Percentiles rank a stretch among this genome's conserved stretches.
Evolutionary conservation across 2,797 vertebrate genomes (phyloP).

Genomic region (Silurus lanzhouensis): DNA sequence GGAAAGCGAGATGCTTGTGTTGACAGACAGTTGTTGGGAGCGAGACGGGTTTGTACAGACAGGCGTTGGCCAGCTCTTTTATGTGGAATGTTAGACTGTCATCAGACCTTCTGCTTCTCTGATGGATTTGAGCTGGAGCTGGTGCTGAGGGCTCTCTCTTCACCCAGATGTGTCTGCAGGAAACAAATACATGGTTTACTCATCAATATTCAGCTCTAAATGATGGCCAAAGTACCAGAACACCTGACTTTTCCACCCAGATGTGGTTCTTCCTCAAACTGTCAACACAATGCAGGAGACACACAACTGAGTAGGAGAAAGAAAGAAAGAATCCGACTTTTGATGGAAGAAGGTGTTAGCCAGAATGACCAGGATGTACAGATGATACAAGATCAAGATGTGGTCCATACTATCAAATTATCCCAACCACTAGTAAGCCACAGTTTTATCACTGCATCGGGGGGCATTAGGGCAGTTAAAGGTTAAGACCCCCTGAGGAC

Average conservation of each 20-base stretch:
- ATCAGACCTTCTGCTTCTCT: constrained; percentile 10
- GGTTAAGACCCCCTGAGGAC: neutral
- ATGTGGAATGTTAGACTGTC: constrained; percentile 21
- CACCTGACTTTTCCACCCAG: too few relatives aligned
- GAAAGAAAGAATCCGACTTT: neutral
- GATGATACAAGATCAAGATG: neutral
- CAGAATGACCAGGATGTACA: neutral
- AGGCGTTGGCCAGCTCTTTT: neutral
- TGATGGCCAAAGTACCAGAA: neutral
- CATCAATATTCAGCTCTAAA: neutral
- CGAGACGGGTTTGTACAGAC: neutral
- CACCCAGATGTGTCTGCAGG: constrained; percentile 10
- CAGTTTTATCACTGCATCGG: neutral
- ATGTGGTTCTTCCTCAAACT: too few relatives aligned
- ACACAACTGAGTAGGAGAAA: too few relatives aligned
- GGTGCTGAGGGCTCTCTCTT: neutral
- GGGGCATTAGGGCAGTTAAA: neutral
- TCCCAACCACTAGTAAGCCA: neutral
- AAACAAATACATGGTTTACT: neutral
- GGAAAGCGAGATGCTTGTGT: neutral
- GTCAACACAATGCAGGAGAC: too few relatives aligned
- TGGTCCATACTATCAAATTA: neutral
- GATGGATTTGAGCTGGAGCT: neutral
- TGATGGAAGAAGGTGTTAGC: neutral
- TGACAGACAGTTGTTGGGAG: neutral